Conservation (phyloP, 2,888 invertebrate species). For the Schrankia costaestrigalis region DNA sequence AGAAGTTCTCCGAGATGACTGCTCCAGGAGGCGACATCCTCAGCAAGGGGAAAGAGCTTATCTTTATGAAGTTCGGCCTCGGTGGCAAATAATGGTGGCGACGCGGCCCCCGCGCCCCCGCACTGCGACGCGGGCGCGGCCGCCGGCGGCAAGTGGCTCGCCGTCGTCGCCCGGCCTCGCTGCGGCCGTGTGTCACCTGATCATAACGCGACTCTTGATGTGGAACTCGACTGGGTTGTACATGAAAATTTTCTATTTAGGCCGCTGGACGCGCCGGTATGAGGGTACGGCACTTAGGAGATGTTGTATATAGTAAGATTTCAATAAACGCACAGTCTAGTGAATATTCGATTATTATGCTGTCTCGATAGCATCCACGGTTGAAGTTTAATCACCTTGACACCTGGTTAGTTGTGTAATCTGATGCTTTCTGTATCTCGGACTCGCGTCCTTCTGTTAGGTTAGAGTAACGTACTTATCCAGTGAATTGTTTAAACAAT, state of each 20-base stretch:
- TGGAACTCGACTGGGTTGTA: constrained; percentile 44
- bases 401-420: constrained; percentile 55
- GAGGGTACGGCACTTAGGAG: constrained; percentile 49
- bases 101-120: constrained; percentile 45
- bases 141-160: constrained; percentile 15
- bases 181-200: constrained; percentile 27
- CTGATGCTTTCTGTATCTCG: constrained; percentile 62
- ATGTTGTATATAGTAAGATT: constrained; percentile 73
- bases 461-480: constrained; percentile 54
- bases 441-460: constrained; percentile 67
- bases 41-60: constrained; percentile 95
- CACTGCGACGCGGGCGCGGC: constrained; percentile 16
- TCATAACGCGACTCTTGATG: constrained; percentile 35
- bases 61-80: constrained; percentile 96
- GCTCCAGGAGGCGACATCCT: constrained; percentile 94
- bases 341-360: constrained; percentile 74
- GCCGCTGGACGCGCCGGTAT: constrained; percentile 50
- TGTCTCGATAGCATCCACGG: constrained; percentile 68
- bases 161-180: constrained; percentile 11
- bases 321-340: constrained; percentile 80
- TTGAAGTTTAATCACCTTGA: constrained; percentile 59
- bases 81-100: constrained; percentile 85
- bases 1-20: constrained; percentile 93
- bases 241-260: constrained; percentile 53
- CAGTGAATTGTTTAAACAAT: constrained; percentile 61